Conservation (phyloP, 2,797 vertebrate species). For the Gobio occitaniae region DNA sequence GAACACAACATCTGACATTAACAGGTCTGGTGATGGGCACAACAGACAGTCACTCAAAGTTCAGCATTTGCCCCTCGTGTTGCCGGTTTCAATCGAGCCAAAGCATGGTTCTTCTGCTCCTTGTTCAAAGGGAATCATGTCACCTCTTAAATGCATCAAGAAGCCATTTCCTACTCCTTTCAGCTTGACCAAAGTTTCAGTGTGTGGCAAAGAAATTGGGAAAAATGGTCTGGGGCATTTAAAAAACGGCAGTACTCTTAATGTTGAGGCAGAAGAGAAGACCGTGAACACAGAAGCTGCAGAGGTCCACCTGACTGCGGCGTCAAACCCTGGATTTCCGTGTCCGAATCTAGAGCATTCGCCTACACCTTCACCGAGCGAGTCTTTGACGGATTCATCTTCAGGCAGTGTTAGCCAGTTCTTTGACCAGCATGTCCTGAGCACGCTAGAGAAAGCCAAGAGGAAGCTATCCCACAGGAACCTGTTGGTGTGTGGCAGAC, state of each 20-base stretch:
- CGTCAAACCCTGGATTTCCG: constrained; percentile 52
- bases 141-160: constrained; percentile 70
- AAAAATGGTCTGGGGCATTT: constrained; percentile 65
- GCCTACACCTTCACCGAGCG: constrained; percentile 55
- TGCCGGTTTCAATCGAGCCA: constrained; percentile 67
- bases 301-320: constrained; percentile 56
- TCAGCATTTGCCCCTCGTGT: constrained; percentile 70
- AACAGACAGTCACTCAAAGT: constrained; percentile 68
- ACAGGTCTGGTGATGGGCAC: constrained; percentile 50
- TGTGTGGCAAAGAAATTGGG: constrained; percentile 51
- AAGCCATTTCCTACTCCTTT: constrained; percentile 76
- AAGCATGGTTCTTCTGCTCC: constrained; percentile 44
- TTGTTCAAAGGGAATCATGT: constrained; percentile 52
- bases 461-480: constrained; percentile 73
- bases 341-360: constrained; percentile 66
- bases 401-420: constrained; percentile 7
- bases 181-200: constrained; percentile 68
- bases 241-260: constrained; percentile 65
- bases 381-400: constrained; percentile 35
- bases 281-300: constrained; percentile 55
- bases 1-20: constrained; percentile 49
- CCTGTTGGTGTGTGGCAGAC: constrained; percentile 66
- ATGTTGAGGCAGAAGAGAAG: constrained; percentile 60
- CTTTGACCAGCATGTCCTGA: constrained; percentile 64
- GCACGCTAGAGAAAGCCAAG: constrained; percentile 77